Evolutionary conservation across 2,888 invertebrate species (phyloP), one percentile per base, ranked within the genome.

Genomic region (Bugula neritina): DNA sequence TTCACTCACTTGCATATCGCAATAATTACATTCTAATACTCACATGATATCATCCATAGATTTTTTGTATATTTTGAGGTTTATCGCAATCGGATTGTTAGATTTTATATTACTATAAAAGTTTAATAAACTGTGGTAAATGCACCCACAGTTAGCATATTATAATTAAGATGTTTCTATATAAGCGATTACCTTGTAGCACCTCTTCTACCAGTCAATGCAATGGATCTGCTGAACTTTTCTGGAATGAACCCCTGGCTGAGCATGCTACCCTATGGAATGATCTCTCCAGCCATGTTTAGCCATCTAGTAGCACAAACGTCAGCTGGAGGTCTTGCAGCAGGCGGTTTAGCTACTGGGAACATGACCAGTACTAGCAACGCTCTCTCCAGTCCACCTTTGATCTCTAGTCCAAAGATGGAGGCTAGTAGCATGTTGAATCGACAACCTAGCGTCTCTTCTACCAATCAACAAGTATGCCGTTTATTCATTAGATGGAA

Each of bases 221-320:
- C 63, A 10, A 27, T 63, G 31, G 34, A 63, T 3, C 63, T 63
- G 13, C 31, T 63, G 17, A 63, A 31, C 63, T 63, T 25, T n/a
- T 31, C 63, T 10, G 63, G 25, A 13, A 63, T 63, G 63, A 63
- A 63, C 31, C 34, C 63, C 5, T 63, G 63, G 63, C 63, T 63
- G 3, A 63, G 27, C n/a, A 29, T 63, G 63, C n/a, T 63, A 17
- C 63, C 63, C 31, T 63, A 31, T 34, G 13, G 25, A 21, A 63
- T 63, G 63, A 29, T 63, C 31, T 5, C 27, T 13, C 63, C 63
- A 13, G 34, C 29, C 63, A 63, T 63, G 63, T 34, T 29, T 31
- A 63, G 31, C 27, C 63, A 27, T 2, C 21, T 63, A 31, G 27
- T 63, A 13, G 25, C 63, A 3, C 63, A 43, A 17, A 10, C 43